Evolutionary conservation across 2,797 vertebrate species (phyloP), one percentile per base, ranked within the genome.

Genomic region (Melanotaenia boesemani): DNA sequence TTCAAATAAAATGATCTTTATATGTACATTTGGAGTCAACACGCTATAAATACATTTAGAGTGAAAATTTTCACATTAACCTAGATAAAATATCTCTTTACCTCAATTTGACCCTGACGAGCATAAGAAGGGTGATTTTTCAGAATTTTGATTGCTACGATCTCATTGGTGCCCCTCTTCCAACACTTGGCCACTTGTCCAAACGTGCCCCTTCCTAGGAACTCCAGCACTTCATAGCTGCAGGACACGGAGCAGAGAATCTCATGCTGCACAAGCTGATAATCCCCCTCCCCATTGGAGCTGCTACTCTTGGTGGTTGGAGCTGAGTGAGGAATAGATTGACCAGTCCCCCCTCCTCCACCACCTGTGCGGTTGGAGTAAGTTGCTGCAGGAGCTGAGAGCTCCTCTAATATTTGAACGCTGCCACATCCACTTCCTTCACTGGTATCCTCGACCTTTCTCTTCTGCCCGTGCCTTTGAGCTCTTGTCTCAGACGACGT

Each of bases 181-280:
- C 98, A 99, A 93, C 98, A 99, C 92, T 99, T 99, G 65, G 98
- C 97, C 85, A 99, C 98, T 85, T 99, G 98, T 78, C 98, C 98
- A 0, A 99, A 99, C 0, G 98, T 99, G 64, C 98, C 98, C 22
- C 98, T 95, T 62, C 98, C 98, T 30, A 99, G 91, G 88, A 99
- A 99, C 91, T 99, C 98, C 72, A 99, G 87, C 62, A 99, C 98
- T 88, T 99, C 97, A 0, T 99, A 98, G 0, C 97, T 98, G 88
- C 97, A 98, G 92, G 97, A 97, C 92, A 98, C 97, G 13, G 98
- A 99, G 93, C 98, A 98, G 74, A 99, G 96, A 89, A 99, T 97
- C 92, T 99, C 98, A 68, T 99, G 98, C 88, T 99, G 98, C 56
- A 99, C 97, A 11, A 99, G 94, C 91, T 99, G 98, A 86, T 99